Percentiles rank a stretch among this genome's conserved stretches.
Conservation (phyloP, 1,140 invertebrate genomes). For the Lerema accius region DNA sequence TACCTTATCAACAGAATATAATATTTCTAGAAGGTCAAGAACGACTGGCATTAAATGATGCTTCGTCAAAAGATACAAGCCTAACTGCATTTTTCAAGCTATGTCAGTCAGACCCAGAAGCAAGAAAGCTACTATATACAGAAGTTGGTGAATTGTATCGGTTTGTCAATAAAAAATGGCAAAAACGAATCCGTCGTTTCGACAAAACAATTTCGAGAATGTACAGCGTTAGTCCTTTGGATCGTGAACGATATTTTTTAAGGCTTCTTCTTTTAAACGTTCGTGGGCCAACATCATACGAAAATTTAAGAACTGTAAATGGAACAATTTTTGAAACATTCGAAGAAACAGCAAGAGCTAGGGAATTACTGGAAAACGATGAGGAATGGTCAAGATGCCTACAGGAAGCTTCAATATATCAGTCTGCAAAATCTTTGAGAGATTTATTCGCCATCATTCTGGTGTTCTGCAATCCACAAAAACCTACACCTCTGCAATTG, state of each 20-base stretch:
- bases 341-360: no score
- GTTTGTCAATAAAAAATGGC: not conserved
- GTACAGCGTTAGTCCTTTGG: constrained; percentile 4
- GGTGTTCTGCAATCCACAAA: not conserved
- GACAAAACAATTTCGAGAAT: constrained; percentile 4
- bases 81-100: not conserved
- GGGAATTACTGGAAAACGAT: no score
- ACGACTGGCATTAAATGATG: not conserved
- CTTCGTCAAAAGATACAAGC: not conserved
- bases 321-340: no score
- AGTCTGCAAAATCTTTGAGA: no score
- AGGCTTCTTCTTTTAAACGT: constrained; percentile 19
- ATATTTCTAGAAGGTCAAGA: constrained; percentile 3
- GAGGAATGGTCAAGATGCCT: no score
- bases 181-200: not conserved
- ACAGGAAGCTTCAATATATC: no score
- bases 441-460: no score
- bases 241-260: constrained; percentile 10
- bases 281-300: not conserved
- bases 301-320: no score
- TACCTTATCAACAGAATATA: constrained; percentile 1
- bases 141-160: not conserved
- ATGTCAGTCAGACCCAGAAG: constrained; percentile 1
- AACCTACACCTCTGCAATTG: not conserved
- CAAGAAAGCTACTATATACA: not conserved